Conservation (phyloP, 2,888 invertebrate species). For the Cylloceria caligata region DNA sequence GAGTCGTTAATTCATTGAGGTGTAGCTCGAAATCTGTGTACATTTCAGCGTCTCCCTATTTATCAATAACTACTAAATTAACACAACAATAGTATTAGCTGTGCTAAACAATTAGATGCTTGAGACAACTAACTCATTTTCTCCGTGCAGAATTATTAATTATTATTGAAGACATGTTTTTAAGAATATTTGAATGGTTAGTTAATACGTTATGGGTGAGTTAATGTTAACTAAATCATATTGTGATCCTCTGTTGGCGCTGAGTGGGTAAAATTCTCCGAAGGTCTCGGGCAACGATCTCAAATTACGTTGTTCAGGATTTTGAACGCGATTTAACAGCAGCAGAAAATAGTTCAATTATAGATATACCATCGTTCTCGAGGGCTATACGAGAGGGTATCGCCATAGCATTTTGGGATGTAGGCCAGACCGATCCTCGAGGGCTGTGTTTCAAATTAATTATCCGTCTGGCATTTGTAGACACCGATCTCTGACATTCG, state of each 20-base stretch:
- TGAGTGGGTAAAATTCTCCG: constrained; percentile 1
- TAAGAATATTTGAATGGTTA: no score
- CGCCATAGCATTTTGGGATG: constrained; percentile 6
- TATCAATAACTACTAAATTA: no score
- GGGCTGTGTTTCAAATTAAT: constrained; percentile 24
- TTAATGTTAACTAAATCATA: no score
- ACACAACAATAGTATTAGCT: no score
- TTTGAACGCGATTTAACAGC: not conserved
- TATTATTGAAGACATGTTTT: no score
- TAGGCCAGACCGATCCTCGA: constrained; percentile 20
- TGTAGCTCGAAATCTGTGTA: no score
- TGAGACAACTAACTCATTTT: no score
- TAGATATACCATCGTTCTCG: not conserved
- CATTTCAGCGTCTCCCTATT: no score
- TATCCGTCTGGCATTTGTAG: constrained; percentile 21
- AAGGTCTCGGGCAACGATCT: constrained; percentile 20
- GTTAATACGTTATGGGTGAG: no score
- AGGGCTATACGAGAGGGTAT: not conserved
- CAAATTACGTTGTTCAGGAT: not conserved
- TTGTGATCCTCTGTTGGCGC: not conserved
- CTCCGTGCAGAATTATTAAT: no score
- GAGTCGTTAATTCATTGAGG: no score
- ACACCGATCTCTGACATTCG: constrained; percentile 16
- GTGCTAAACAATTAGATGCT: no score
- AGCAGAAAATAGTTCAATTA: constrained; percentile 3